Evolutionary conservation across 2,113 vertebrate genomes (phyloP).

Genomic region (Xenopus borealis): DNA sequence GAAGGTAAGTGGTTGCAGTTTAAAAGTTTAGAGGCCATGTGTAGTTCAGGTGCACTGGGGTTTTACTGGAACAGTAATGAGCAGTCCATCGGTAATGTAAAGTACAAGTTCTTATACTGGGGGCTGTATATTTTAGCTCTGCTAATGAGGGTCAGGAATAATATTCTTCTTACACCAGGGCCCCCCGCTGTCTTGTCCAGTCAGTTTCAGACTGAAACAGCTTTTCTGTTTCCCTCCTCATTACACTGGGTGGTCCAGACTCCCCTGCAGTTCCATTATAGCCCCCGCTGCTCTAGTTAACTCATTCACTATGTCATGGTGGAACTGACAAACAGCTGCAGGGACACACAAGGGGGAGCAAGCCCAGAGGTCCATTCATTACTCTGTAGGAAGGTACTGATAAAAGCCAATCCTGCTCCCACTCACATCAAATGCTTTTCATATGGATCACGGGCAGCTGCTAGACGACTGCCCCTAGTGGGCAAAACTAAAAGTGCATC

Average conservation of each 20-base stretch:
- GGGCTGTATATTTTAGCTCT: too few relatives aligned
- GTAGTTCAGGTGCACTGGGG: too few relatives aligned
- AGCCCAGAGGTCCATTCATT: not conserved
- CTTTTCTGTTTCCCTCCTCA: not conserved
- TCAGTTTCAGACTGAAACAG: not conserved
- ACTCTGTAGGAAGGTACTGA: constrained; percentile 3
- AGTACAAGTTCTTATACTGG: too few relatives aligned
- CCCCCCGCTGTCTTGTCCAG: too few relatives aligned
- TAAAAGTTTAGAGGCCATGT: too few relatives aligned
- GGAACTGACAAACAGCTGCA: not conserved
- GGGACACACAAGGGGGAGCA: not conserved
- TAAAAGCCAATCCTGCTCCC: not conserved
- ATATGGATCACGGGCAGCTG: not conserved
- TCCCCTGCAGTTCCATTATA: not conserved
- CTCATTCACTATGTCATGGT: not conserved
- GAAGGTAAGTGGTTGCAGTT: too few relatives aligned
- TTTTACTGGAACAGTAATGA: too few relatives aligned
- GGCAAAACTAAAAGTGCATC: not conserved
- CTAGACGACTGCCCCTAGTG: not conserved
- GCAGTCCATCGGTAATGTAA: too few relatives aligned
- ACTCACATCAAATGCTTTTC: constrained; percentile 1
- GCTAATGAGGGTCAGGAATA: too few relatives aligned
- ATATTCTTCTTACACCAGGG: too few relatives aligned
- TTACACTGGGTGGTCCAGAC: constrained; percentile 25
- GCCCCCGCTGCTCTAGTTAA: not conserved